Evolutionary conservation across 2,113 vertebrate species (phyloP), one percentile per base, ranked within the genome.

Genomic region (Mirza zaza): DNA sequence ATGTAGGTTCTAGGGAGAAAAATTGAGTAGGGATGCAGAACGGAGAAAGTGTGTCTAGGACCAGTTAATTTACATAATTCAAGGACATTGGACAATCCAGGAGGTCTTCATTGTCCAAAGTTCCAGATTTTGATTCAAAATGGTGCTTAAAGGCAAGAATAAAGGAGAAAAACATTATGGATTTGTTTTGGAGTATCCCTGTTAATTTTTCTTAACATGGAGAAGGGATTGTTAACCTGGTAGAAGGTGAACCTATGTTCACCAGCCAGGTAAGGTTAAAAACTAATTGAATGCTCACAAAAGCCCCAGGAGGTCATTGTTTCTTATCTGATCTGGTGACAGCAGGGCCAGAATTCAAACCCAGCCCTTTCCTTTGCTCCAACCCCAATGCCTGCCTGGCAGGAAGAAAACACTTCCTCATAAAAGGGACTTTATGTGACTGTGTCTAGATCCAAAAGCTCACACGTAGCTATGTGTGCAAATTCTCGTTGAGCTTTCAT

Each of bases 401-500:
- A 57, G 3, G 55, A 82, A 82, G 79, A 52, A 75, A 84, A 59
- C 15, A 1, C 39, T 67, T 27, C 27, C 75, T 86, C 63, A 3
- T 3, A 87, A 87, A 87, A 76, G 34, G 15, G 55, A 13, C 32
- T 67, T 6, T 1, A 0, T 23, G 34, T 3, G 12, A 15, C 18
- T 29, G 82, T 71, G 63, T 82, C 18, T n/a, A 45, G 7, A 13
- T 59, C 39, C 10, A 48, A 92, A 81, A 92, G 91, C 1, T 76
- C 93, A 50, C 76, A 89, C 45, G 8, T 17, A 87, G 96, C 55
- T 32, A 6, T 48, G 75, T 48, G 93, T 82, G 87, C 80, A 97
- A 82, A 98, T 96, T 97, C 93, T 85, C 92, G 94, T 63, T 90
- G 92, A 98, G 96, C 98, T 98, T 98, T 98, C 98, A 97, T 98